A percentile compares a stretch with the other conserved stretches of the same genome.
These are phyloP conservation scores for Helarctos malayanus DNA, from an alignment of 2,797 vertebrate genomes.

Conservation along the genomic window DNA sequence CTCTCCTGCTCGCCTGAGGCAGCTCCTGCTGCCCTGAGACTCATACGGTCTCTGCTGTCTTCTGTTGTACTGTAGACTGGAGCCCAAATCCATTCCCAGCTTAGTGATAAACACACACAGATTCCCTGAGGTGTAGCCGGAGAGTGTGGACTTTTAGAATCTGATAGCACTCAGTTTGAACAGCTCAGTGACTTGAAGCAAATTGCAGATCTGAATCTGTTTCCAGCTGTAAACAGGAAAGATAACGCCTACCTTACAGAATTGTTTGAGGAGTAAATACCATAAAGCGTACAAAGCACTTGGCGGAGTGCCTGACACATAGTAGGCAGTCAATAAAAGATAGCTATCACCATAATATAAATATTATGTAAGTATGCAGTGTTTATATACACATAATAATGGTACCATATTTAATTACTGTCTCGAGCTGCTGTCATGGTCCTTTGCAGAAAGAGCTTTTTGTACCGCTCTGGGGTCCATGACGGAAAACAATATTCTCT, in stretches of 20 bases:
- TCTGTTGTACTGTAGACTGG: background rate
- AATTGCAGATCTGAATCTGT: conserved; percentile 43
- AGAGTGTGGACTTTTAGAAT: background rate
- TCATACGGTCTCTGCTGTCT: background rate
- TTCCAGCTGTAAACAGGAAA: background rate
- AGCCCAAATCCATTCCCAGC: background rate
- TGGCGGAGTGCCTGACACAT: background rate
- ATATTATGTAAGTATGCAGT: background rate
- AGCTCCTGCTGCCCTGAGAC: background rate
- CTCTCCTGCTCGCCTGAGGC: background rate
- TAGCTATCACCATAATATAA: background rate
- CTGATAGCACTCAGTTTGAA: background rate
- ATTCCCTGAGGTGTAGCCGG: background rate
- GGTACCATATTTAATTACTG: background rate
- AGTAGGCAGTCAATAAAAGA: background rate
- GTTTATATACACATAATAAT: background rate
- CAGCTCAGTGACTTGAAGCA: conserved; percentile 5
- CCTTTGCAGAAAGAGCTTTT: background rate
- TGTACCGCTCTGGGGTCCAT: background rate
- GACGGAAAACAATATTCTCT: background rate
- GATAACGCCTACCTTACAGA: background rate
- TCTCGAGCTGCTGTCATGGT: background rate
- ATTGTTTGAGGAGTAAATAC: background rate
- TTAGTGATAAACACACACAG: background rate
- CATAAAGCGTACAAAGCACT: background rate